Percentiles rank a stretch among this genome's conserved stretches.
Conservation (phyloP, 2,888 invertebrate genomes). For the Erynnis tages region DNA sequence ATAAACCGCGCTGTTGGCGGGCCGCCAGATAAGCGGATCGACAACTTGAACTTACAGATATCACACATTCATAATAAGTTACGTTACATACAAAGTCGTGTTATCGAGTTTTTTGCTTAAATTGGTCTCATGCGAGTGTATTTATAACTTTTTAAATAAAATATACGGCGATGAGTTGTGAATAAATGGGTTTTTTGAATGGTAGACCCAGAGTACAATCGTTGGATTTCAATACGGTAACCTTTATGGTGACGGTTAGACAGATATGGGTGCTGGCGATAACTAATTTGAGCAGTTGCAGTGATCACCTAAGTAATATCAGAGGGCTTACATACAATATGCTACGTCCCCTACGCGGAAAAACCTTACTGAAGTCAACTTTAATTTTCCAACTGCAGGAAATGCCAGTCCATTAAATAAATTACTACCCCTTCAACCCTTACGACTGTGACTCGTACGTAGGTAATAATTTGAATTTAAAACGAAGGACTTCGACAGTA, state of each 20-base stretch:
- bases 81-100: not conserved
- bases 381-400: not conserved
- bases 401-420: not conserved
- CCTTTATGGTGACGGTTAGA: too few relatives aligned
- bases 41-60: not conserved
- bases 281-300: too few relatives aligned
- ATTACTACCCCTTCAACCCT: not conserved
- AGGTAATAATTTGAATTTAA: too few relatives aligned
- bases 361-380: not conserved
- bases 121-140: constrained; percentile 4
- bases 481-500: not conserved
- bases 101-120: not conserved
- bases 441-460: too few relatives aligned
- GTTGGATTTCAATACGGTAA: too few relatives aligned
- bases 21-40: constrained; percentile 8
- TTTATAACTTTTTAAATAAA: constrained; percentile 4
- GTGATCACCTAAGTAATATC: too few relatives aligned
- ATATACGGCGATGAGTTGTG: not conserved
- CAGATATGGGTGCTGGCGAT: too few relatives aligned
- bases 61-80: not conserved
- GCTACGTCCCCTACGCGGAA: not conserved
- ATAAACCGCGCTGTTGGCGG: constrained; percentile 11
- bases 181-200: too few relatives aligned
- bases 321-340: too few relatives aligned
- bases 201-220: too few relatives aligned